Evolutionary conservation across 2,113 vertebrate genomes (phyloP), one percentile per base, ranked within the genome.

Genomic region (Sardina pilchardus): DNA sequence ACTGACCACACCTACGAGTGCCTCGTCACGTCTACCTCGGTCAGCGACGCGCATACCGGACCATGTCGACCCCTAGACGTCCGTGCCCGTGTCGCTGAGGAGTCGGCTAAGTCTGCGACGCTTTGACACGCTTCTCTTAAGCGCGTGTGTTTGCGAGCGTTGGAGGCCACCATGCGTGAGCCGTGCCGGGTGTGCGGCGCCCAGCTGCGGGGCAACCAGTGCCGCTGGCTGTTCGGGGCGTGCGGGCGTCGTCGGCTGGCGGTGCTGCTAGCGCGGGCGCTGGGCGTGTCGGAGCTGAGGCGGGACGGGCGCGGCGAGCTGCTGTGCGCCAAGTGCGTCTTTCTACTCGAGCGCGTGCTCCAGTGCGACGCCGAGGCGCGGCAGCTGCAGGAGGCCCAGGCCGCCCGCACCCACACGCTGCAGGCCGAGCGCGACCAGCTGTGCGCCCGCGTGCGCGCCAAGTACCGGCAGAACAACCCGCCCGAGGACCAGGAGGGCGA

Each of bases 141-240:
- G 12, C 21, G 36, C 81, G n/a, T 84, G 59, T 43, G 43, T 67
- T 6, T 2, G 24, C 81, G 10, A 43, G 17, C 2, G 26, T 30
- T 26, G 63, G 81, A 43, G 44, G 45, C 83, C 85, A 95, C 83
- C 85, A 95, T 94, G 95, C 91, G 84, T 89, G 95, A 94, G 81
- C 91, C 87, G 3, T 96, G 95, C 84, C 94, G 95, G 14, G 85
- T 95, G 26, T 96, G 95, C 80, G 91, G 90, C 0, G 88, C 88
- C 26, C 90, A 92, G 24, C 88, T 94, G 81, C 90, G 90, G 21
- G 95, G 95, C 39, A 91, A 90, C 84, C 95, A 93, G 83, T 94
- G 94, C 88, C 94, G 94, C 87, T 95, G 95, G 94, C 94, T 96
- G 82, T 96, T 96, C 90, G 93, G 93, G 86, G 87, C 92, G 0